phyloP scores from a whole-genome alignment of 1,140 invertebrate species.

The Planococcus citri region DNA sequence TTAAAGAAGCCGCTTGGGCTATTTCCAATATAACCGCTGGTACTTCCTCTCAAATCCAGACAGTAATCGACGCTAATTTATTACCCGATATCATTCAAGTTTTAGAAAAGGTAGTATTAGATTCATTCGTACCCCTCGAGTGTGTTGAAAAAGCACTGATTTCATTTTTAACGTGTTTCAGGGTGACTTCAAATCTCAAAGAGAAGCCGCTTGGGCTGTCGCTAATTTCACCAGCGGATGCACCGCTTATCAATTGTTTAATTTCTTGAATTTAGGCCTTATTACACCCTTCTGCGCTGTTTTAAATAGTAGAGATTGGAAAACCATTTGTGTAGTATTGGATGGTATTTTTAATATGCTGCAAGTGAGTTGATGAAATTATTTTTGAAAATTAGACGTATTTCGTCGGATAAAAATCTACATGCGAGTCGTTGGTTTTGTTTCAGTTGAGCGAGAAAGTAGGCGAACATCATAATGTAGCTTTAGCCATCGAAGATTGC shows the following conservation, averaged over 20 bases:
- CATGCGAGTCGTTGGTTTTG: slow-evolving; percentile 14
- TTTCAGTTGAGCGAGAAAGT: slow-evolving; percentile 39
- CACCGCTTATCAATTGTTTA: slow-evolving; percentile 49
- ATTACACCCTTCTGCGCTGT: slow-evolving; percentile 40
- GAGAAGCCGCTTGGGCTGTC: slow-evolving; percentile 69
- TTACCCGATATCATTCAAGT: slow-evolving; percentile 56
- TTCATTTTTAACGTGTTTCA: slow-evolving; percentile 31
- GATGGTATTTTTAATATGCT: slow-evolving; percentile 52
- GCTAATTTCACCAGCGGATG: slow-evolving; percentile 70
- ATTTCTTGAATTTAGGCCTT: slow-evolving; percentile 44
- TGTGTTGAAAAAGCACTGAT: not conserved
- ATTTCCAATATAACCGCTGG: slow-evolving; percentile 73
- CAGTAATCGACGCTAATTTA: slow-evolving; percentile 55
- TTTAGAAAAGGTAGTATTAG: slow-evolving; percentile 42
- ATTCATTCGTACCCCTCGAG: not conserved
- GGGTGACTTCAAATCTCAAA: slow-evolving; percentile 64
- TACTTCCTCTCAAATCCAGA: slow-evolving; percentile 57
- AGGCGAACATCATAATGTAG: slow-evolving; percentile 38
- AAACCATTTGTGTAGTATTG: slow-evolving; percentile 45
- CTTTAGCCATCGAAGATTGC: slow-evolving; percentile 47
- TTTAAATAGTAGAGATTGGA: slow-evolving; percentile 41
- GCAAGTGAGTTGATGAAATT: slow-evolving; percentile 29
- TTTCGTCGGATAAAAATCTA: not conserved
- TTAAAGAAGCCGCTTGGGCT: slow-evolving; percentile 75
- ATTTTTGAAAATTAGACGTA: not conserved